A percentile compares a stretch with the other conserved stretches of the same genome.
Evolutionary conservation across 1,140 invertebrate species (phyloP).

Genomic region (Drosophila nikananu): DNA sequence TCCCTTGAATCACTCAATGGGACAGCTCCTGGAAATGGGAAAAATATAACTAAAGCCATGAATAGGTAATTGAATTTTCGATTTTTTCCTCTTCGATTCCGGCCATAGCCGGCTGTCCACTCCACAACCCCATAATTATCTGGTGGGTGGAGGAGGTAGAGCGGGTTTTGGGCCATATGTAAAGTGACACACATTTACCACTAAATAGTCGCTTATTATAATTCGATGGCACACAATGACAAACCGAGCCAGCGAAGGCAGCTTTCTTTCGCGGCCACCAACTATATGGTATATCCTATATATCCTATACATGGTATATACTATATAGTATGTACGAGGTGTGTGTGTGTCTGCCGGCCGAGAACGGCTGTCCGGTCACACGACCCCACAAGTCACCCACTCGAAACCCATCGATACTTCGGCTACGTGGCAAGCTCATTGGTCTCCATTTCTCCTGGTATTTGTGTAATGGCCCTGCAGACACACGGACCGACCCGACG

Average conservation of each 20-base stretch:
- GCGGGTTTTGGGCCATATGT: conserved; percentile 30
- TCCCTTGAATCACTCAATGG: background rate
- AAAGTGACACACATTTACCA: conserved; percentile 80
- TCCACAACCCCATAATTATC: conserved; percentile 53
- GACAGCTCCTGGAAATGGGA: conserved; percentile 7
- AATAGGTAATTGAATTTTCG: conserved; percentile 59
- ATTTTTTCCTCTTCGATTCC: conserved; percentile 44
- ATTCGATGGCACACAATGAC: conserved; percentile 80
- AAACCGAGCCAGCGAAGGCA: conserved; percentile 39
- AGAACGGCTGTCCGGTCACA: conserved; percentile 79
- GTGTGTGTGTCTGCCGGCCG: conserved; percentile 47
- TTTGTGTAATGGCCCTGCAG: conserved; percentile 60
- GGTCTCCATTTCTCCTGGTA: conserved; percentile 67
- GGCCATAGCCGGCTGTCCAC: conserved; percentile 4
- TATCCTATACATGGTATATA: conserved; percentile 26
- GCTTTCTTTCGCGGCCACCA: conserved; percentile 29
- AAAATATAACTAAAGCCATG: conserved; percentile 22
- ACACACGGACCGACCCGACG: conserved; percentile 25
- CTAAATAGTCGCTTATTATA: conserved; percentile 81
- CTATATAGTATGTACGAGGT: conserved; percentile 1
- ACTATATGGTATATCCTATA: conserved; percentile 28
- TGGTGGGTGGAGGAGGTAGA: background rate
- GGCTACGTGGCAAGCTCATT: conserved; percentile 74
- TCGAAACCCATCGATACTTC: conserved; percentile 82
- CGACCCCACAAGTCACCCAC: conserved; percentile 49